phyloP scores from a whole-genome alignment of 2,113 vertebrate genomes.

The Sceloporus undulatus region DNA sequence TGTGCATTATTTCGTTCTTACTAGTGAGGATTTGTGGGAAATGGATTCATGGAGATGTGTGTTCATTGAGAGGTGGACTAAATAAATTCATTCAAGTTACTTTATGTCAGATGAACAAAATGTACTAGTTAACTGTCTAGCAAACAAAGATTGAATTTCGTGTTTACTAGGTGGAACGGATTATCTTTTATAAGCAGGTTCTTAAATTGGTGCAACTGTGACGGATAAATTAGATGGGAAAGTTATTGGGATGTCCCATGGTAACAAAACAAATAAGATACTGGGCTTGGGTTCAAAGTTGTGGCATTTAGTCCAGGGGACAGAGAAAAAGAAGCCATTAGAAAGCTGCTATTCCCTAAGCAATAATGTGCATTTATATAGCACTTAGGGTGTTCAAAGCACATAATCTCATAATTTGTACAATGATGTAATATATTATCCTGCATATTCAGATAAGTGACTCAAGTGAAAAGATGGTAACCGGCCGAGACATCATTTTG shows the following conservation, averaged over 20 bases:
- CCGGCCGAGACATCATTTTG: neutral
- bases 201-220: neutral
- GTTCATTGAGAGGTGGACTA: neutral
- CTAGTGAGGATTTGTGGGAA: neutral
- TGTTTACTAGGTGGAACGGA: neutral
- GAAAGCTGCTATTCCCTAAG: neutral
- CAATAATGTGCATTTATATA: neutral
- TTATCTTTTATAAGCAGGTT: neutral
- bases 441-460: neutral
- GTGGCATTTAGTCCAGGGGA: neutral
- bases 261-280: neutral
- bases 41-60: neutral
- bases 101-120: constrained; percentile 4
- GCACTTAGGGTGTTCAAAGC: neutral
- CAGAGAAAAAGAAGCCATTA: neutral
- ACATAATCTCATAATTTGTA: neutral
- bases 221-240: neutral
- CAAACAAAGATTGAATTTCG: neutral
- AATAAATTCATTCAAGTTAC: neutral
- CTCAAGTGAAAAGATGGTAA: neutral
- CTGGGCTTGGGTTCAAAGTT: neutral
- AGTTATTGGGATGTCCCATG: neutral
- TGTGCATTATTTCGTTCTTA: neutral
- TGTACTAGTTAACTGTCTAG: too few relatives aligned
- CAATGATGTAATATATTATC: neutral